Base-by-base conservation (phyloP, 2,797 vertebrate species). In the Acanthurus leucopareius region DNA sequence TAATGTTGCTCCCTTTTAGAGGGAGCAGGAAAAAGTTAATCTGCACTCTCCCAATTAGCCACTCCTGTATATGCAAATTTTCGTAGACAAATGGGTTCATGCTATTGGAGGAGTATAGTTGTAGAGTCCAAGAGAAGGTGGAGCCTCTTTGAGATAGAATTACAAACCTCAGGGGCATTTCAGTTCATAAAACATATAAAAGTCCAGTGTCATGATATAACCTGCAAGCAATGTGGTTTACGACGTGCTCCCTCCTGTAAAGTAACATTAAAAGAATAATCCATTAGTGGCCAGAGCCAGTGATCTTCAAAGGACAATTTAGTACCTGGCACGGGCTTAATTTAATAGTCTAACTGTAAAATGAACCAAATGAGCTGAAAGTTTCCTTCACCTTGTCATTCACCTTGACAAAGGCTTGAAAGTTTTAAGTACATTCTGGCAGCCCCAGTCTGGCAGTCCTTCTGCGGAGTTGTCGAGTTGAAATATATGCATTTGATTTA, bases 221-320 rank as follows among this genome's bases (percentile, higher is more conserved):
- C 10, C 52, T 38, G 28, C 56, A 52, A 71, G 47, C 47, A 35
- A 69, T 32, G 51, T 56, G 47, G 35, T 85, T 81, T 79, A 81
- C 10, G 28, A 79, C 25, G 17, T 32, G 3, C 58, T 59, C 35
- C 48, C 1, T 69, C 61, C 44, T 71, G 40, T 72, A 69, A 60
- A 80, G 66, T 48, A 77, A 77, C 59, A 66, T 80, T 58, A 49
- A 79, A 72, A 73, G 57, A 83, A 80, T 51, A 87, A 80, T 81
- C 40, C 67, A 53, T 69, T 76, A 80, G 89, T 82, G 52, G 45
- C 58, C 49, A 52, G 5, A 73, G 61, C 62, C 73, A 75, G 4
- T 76, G 62, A 73, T 82, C 75, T 87, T 84, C 38, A 71, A 83
- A 77, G 79, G 75, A 81, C 64, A 83, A 72, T 88, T 85, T 80